Percentiles rank a stretch among this genome's conserved stretches.
These are phyloP conservation scores for Stenopsyche tienmushanensis DNA, from an alignment of 1,140 invertebrate genomes.

Conservation along the genomic window DNA sequence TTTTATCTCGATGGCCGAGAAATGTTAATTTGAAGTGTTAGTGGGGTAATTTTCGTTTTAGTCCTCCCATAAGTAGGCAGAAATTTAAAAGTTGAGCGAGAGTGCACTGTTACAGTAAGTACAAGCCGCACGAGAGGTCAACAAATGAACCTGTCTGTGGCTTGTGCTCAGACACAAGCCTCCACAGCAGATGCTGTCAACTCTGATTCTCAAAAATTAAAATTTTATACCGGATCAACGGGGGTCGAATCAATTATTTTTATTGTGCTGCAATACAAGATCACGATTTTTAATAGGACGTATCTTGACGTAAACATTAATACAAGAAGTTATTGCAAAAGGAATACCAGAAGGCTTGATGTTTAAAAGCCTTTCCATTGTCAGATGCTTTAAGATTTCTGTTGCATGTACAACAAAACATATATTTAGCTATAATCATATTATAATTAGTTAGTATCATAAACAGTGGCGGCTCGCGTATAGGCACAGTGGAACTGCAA, in stretches of 20 bases:
- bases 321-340: too few species aligned
- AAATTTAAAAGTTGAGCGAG: conserved; percentile 24
- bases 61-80: conserved; percentile 5
- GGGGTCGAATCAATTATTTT: too few species aligned
- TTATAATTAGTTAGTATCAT: too few species aligned
- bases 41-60: conserved; percentile 16
- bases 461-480: too few species aligned
- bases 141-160: conserved; percentile 41
- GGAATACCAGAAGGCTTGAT: background rate
- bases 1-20: conserved; percentile 1
- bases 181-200: conserved; percentile 6
- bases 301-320: too few species aligned
- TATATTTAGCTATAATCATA: too few species aligned
- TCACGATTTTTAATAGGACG: too few species aligned
- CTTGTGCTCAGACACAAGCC: conserved; percentile 24
- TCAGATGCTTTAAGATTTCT: too few species aligned
- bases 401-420: too few species aligned
- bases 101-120: conserved; percentile 34
- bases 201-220: background rate
- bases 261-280: too few species aligned
- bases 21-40: conserved; percentile 18
- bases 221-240: background rate
- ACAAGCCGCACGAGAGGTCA: conserved; percentile 38
- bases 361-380: too few species aligned
- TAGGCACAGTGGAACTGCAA: too few species aligned